Conservation (phyloP, 2,113 vertebrate genomes). For the Callipepla squamata region DNA sequence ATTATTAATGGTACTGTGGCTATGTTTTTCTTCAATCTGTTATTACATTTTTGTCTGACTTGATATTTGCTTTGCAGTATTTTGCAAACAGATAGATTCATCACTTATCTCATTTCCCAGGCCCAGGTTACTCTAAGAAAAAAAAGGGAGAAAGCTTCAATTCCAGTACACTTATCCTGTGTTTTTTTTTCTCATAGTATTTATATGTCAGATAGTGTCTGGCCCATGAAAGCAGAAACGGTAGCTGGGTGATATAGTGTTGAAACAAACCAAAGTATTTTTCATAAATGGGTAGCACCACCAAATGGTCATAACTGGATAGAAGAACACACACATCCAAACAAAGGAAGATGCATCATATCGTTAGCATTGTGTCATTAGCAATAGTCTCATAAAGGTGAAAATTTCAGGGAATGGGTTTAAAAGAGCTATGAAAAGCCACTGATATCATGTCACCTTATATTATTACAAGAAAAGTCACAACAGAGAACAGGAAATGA, state of each 20-base stretch:
- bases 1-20: slow-evolving; percentile 6
- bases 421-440: background rate
- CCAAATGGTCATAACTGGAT: background rate
- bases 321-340: background rate
- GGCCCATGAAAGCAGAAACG: background rate
- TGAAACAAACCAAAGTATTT: background rate
- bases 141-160: background rate
- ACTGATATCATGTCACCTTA: background rate
- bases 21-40: background rate
- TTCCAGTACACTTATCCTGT: background rate
- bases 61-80: slow-evolving; percentile 10
- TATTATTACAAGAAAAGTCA: background rate
- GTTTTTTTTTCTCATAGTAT: background rate
- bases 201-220: background rate
- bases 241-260: background rate
- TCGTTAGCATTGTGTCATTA: background rate
- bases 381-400: background rate
- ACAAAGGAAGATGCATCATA: background rate
- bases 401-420: background rate
- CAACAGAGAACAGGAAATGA: background rate
- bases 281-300: slow-evolving; percentile 43
- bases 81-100: background rate
- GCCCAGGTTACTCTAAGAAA: background rate
- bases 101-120: background rate
- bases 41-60: background rate